Evolutionary conservation across 1,140 invertebrate species (phyloP), one percentile per base, ranked within the genome.

Genomic region (Halictus rubicundus): DNA sequence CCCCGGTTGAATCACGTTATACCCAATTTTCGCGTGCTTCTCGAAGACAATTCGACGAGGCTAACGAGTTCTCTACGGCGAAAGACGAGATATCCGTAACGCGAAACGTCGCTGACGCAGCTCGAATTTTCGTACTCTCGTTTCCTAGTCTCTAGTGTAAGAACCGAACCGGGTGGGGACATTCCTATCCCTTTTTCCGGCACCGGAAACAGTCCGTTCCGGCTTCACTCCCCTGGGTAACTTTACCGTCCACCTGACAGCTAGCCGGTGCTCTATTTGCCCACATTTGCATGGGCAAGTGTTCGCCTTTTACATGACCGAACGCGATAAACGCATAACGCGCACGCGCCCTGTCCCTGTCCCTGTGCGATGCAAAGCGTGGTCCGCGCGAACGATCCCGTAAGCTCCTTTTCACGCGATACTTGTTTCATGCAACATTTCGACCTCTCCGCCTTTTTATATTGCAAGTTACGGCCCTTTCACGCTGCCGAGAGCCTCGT

Each of bases 61-160:
- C 37, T 78, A 79, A 79, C 69, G 70, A 73, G 52, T 59, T 73
- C 60, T 66, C 68, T 57, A 16, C 2, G 19, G 21, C 23, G 59
- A 54, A 63, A 70, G 46, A 42, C 60, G 46, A 78, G 59, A 32
- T n/a, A n/a, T 19, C 12, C 37, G 73, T 46, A 59, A 77, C n/a
- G 39, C 52, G 65, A 76, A 76, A 46, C 37, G 37, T 70, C n/a
- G 75, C 74, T 61, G 73, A 76, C 37, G 12, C 23, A 54, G 76
- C 60, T n/a, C 4, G 25, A 19, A 39, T 42, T 54, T 66, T 59
- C 49, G 52, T 72, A 63, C 52, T 0, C 16, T 9, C 39, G 49
- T 12, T 12, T 10, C 16, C 16, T 4, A 2, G 8, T 39, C 37
- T 27, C n/a, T 16, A 6, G 4, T 16, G 61, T 16, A 16, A 32